These are phyloP conservation scores for Chamaea fasciata DNA, from an alignment of 2,113 vertebrate species.

Conservation along the genomic window DNA sequence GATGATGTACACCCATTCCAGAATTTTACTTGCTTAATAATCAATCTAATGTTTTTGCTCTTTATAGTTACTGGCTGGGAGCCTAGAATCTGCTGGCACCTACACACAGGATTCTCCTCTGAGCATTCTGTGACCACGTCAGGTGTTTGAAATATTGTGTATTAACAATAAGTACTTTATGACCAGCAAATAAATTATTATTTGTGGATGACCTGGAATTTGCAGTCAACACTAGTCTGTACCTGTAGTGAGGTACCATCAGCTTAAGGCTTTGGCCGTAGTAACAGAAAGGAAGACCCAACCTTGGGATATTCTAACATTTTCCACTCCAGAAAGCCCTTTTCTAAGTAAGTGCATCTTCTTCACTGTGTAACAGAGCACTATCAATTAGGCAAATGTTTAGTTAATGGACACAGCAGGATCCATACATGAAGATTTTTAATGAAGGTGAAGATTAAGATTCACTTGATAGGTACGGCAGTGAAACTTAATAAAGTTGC, in stretches of 20 bases:
- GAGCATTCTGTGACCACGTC: not conserved
- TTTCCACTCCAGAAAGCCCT: not conserved
- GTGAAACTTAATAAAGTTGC: not conserved
- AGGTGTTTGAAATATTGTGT: not conserved
- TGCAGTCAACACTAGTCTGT: not conserved
- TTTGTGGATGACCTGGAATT: not conserved
- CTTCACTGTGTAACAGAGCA: not conserved
- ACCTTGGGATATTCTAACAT: not conserved
- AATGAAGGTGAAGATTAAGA: not conserved
- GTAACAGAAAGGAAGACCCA: not conserved
- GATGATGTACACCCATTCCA: not conserved
- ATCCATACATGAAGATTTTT: not conserved
- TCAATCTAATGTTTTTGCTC: not conserved
- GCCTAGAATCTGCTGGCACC: not conserved
- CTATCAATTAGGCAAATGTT: not conserved
- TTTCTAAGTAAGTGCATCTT: not conserved
- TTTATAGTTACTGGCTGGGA: not conserved
- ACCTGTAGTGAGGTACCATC: not conserved
- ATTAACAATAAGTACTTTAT: not conserved
- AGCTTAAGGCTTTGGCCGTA: not conserved
- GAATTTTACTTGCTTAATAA: not conserved
- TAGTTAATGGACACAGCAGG: not conserved
- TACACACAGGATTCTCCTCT: not conserved
- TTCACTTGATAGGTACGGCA: not conserved
- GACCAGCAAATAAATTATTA: not conserved